phyloP scores from a whole-genome alignment of 2,113 vertebrate species.

The Gorsachius goisagi region DNA sequence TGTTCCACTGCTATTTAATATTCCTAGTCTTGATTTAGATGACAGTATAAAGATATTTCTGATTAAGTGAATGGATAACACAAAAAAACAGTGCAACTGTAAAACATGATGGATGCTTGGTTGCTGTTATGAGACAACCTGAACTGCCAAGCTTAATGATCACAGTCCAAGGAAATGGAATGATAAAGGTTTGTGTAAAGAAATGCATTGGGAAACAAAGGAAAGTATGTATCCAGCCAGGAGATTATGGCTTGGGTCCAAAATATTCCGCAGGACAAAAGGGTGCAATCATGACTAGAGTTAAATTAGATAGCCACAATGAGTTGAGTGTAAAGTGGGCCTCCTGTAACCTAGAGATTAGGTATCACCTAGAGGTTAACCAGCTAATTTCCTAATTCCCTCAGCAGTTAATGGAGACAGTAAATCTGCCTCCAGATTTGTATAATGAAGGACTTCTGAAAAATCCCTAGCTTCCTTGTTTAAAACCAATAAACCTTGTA shows the following conservation, averaged over 20 bases:
- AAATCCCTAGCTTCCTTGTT: not conserved
- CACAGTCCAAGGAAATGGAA: not conserved
- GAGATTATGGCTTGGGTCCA: not conserved
- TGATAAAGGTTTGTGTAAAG: not conserved
- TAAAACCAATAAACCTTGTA: not conserved
- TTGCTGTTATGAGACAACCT: not conserved
- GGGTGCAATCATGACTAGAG: fast-evolving
- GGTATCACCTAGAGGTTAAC: not conserved
- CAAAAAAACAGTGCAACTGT: not conserved
- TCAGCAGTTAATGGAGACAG: not conserved
- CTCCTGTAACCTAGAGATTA: not conserved
- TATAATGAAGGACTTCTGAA: not conserved
- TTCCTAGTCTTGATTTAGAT: constrained; percentile 20
- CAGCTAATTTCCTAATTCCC: not conserved
- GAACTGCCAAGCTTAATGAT: not conserved
- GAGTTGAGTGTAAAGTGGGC: not conserved
- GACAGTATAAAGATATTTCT: not conserved
- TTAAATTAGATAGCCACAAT: not conserved
- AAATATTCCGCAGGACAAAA: not conserved
- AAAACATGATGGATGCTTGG: not conserved
- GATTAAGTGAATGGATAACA: not conserved
- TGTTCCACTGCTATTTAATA: constrained; percentile 11
- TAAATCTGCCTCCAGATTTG: not conserved
- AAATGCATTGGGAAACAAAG: not conserved
- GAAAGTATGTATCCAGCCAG: not conserved